Evolutionary conservation across 2,113 vertebrate species (phyloP).

Genomic region (Aix galericulata): DNA sequence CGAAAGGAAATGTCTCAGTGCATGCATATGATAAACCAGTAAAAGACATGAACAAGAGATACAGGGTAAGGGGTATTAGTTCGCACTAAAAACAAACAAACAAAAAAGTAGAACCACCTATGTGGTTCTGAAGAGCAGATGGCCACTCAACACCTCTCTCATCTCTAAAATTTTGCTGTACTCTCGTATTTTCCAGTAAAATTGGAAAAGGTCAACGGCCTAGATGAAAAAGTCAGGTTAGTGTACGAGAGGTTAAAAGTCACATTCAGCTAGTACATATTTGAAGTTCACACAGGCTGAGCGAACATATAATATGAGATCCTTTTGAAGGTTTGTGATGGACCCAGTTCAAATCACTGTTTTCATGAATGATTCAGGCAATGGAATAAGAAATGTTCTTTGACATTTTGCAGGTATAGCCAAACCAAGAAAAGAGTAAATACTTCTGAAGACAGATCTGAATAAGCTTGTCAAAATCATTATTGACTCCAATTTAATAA

Average conservation of each 20-base stretch:
- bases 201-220: not conserved
- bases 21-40: fast-evolving
- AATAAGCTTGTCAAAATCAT: not conserved
- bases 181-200: not conserved
- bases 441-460: not conserved
- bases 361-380: not conserved
- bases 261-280: not conserved
- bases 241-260: not conserved
- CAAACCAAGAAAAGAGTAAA: not conserved
- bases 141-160: not conserved
- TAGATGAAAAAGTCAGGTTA: not conserved
- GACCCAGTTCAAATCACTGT: not conserved
- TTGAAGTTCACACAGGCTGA: not conserved
- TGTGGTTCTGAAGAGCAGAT: not conserved
- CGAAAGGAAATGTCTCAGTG: not conserved
- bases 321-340: not conserved
- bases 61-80: not conserved
- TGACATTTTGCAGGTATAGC: not conserved
- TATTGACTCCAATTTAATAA: not conserved
- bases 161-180: not conserved
- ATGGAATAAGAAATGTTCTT: not conserved
- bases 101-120: not conserved
- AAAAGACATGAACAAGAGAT: not conserved
- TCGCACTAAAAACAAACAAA: not conserved
- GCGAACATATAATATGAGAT: not conserved